Conservation (phyloP, 2,797 vertebrate species). For the Lagocephalus sceleratus region DNA sequence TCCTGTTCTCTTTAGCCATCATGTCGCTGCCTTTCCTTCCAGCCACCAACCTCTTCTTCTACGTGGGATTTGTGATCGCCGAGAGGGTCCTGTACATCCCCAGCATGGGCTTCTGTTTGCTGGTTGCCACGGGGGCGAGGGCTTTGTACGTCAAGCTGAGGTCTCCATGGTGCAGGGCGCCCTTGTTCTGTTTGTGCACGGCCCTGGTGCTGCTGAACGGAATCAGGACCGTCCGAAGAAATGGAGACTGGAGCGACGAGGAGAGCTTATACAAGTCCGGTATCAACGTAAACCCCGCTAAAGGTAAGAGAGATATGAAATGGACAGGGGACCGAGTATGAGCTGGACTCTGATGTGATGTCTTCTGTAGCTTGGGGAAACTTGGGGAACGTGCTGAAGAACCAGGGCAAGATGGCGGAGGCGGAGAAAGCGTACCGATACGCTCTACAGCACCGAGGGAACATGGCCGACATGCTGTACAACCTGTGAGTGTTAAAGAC, state of each 20-base stretch:
- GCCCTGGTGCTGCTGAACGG: conserved; percentile 90
- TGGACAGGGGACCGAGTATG: too few species aligned
- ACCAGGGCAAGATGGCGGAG: conserved; percentile 92
- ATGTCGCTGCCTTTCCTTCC: conserved; percentile 92
- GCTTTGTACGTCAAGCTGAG: conserved; percentile 84
- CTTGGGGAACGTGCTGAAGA: conserved; percentile 94
- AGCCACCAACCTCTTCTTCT: conserved; percentile 97
- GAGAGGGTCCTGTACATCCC: conserved; percentile 98
- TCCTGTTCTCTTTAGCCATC: conserved; percentile 87
- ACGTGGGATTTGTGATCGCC: conserved; percentile 97
- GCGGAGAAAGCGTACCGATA: conserved; percentile 96
- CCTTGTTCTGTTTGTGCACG: conserved; percentile 82
- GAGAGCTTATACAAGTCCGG: conserved; percentile 98
- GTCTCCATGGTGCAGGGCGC: conserved; percentile 82
- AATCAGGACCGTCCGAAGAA: conserved; percentile 89
- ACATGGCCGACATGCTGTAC: conserved; percentile 99
- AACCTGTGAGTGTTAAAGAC: conserved; percentile 88
- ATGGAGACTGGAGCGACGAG: conserved; percentile 95
- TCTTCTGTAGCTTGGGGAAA: conserved; percentile 87
- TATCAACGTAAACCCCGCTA: conserved; percentile 96
- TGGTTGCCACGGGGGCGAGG: conserved; percentile 88
- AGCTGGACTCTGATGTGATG: conserved; percentile 20
- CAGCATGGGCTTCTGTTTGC: conserved; percentile 96
- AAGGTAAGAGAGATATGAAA: conserved; percentile 83
- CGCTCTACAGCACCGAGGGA: conserved; percentile 95